Evolutionary conservation across 1,140 invertebrate species (phyloP).

Genomic region (Brachionus rotundiformis): DNA sequence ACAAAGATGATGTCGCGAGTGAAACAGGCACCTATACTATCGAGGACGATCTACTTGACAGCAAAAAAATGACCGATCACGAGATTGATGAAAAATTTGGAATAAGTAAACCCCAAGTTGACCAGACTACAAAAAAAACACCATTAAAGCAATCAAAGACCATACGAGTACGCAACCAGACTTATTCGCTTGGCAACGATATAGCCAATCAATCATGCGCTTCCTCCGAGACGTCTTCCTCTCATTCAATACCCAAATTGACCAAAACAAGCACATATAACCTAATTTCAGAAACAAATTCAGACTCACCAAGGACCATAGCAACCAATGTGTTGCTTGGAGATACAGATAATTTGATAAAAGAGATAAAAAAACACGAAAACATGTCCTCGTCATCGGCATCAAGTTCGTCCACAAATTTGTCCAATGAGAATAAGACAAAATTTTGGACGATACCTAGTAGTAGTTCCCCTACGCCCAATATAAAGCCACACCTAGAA

Average conservation of each 20-base stretch:
- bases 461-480: background rate
- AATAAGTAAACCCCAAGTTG: background rate
- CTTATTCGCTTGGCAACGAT: constrained; percentile 12
- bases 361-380: constrained; percentile 3
- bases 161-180: constrained; percentile 13
- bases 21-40: constrained; percentile 40
- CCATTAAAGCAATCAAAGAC: background rate
- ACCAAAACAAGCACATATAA: constrained; percentile 23
- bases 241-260: constrained; percentile 4
- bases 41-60: constrained; percentile 3
- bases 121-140: background rate
- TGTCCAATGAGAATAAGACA: constrained; percentile 12
- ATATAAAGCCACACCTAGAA: background rate
- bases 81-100: constrained; percentile 34
- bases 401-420: constrained; percentile 15
- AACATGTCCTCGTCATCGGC: constrained; percentile 24
- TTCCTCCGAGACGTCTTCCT: constrained; percentile 27
- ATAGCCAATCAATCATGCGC: background rate
- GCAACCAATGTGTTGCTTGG: constrained; percentile 4
- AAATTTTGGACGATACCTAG: constrained; percentile 16
- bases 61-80: background rate
- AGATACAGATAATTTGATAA: constrained; percentile 26
- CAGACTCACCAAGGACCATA: background rate
- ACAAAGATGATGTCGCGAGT: background rate
- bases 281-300: background rate